Base-by-base conservation (phyloP, 2,888 invertebrate genomes). In the Hypolimnas misippus region DNA sequence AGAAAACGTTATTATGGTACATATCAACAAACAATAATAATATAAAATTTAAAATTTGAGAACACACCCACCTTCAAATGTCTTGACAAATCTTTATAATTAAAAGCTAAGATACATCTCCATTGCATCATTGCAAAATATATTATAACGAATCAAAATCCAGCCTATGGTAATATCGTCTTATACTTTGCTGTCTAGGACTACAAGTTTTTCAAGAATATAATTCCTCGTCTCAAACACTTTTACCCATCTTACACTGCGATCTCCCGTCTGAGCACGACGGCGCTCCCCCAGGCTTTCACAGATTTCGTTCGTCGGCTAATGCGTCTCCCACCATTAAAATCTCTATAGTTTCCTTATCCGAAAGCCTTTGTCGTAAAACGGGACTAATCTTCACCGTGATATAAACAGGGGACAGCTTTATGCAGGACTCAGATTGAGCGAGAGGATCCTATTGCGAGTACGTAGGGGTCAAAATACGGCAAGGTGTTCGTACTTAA, bases 251-350 rank as follows among this genome's bases (percentile, higher is more conserved):
- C 40, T 49, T 14, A 46, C 46, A 46, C 21, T 21, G 10, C 46
- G 17, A 17, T n/a, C n/a, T 8, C 4, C 21, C 46, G 21, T 46
- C 21, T 50, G n/a, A 42, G 50, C 40, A 40, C 19, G n/a, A 14
- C 12, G 35, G 21, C 42, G 16, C 31, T 54, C 33, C 49, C 40
- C 17, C 21, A 50, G 40, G 50, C 62, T 50, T 62, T 40, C 33
- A 57, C 52, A 46, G 46, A 38, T 57, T 56, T 44, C 51, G 35
- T 29, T 29, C 16, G 38, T 52, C n/a, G n/a, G n/a, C 52, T 69
- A 69, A 70, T 67, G 63, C 63, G 63, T 62, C 46, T 57, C 42
- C 62, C 17, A 57, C 63, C 65, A 67, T 70, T 70, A 70, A 70
- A 70, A 63, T 66, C 67, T 69, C 64, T 52, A 58, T 55, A 53